Base-by-base conservation (phyloP, 2,888 invertebrate genomes). In the Leptogaster cylindrica region DNA sequence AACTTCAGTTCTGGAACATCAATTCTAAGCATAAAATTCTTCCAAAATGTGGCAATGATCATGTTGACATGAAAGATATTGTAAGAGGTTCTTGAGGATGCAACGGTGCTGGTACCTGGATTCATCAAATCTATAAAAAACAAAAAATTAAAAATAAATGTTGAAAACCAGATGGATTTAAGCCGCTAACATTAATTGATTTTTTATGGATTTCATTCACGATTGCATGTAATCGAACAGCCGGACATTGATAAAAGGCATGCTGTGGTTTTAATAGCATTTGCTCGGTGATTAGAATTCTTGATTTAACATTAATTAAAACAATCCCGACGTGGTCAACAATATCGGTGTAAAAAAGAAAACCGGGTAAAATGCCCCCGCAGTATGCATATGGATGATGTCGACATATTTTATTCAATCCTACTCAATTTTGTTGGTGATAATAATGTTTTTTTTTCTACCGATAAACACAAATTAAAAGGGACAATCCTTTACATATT, bases 11-110 rank as follows among this genome's bases (percentile, higher is more conserved):
- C 39, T 31, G 14, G 23, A 33, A 18, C 6, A 18, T 23, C 20
- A 33, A 36, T 2, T 36, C 20, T 39, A 25, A 16, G 18, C 55
- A 55, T 39, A 55, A 55, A 55, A 55, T 8, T 23, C 23, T 31
- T 10, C 36, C 55, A 33, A 52, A 31, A 16, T 33, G 36, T 55
- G 46, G 55, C 55, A 55, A 55, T 55, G 55, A 39, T 55, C 20
- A 55, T 55, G 55, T 55, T 55, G 55, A 55, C 55, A 55, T 25
- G 55, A 55, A 55, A 55, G 55, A 55, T 2, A 39, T 23, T 55
- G 55, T 55, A 55, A 55, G n/a, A n/a, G 23, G 55, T 55, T 33
- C 55, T 39, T 55, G 33, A 33, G 33, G 33, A 27, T 31, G 52
- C 31, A 52, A 31, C 18, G 31, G 52, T 52, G 31, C 31, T 33